Evolutionary conservation across 2,888 invertebrate genomes (phyloP).

Genomic region (Cerastis rubricosa): DNA sequence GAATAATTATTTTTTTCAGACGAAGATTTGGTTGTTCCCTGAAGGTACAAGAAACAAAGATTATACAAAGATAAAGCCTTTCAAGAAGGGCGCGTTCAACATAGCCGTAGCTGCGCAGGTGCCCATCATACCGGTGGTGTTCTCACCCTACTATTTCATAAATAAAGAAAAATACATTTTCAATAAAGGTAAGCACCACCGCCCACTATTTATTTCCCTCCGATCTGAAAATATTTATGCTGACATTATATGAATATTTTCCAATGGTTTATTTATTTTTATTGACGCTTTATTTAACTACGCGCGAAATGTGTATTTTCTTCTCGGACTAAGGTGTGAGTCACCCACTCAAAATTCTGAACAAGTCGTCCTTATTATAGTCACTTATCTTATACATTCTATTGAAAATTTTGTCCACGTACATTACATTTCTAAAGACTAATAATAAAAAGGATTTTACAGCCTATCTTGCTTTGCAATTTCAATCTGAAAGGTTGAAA

Average conservation of each 20-base stretch:
- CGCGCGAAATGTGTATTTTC: neutral
- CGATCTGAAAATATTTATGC: slow-evolving; percentile 45
- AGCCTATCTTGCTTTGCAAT: slow-evolving; percentile 42
- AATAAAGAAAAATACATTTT: slow-evolving; percentile 85
- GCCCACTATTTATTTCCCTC: slow-evolving; percentile 39
- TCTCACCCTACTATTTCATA: slow-evolving; percentile 92
- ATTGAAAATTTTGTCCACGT: slow-evolving; percentile 42
- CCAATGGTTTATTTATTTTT: slow-evolving; percentile 22
- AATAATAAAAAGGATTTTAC: slow-evolving; percentile 49
- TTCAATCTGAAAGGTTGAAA: slow-evolving; percentile 56
- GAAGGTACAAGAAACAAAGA: slow-evolving; percentile 92
- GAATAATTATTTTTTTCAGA: slow-evolving; percentile 79
- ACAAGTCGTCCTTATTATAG: slow-evolving; percentile 12
- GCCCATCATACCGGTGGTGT: slow-evolving; percentile 92
- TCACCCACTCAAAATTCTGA: neutral
- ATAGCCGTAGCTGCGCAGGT: slow-evolving; percentile 92
- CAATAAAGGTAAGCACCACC: slow-evolving; percentile 64
- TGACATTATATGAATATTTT: slow-evolving; percentile 37
- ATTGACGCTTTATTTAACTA: slow-evolving; percentile 31
- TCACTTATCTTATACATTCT: slow-evolving; percentile 9
- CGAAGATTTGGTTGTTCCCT: slow-evolving; percentile 93
- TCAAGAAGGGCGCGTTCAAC: slow-evolving; percentile 94
- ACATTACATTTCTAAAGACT: slow-evolving; percentile 16
- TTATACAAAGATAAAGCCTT: slow-evolving; percentile 90
- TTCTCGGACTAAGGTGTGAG: neutral